phyloP scores from a whole-genome alignment of 1,140 invertebrate genomes.

The Subanguina moxae region DNA sequence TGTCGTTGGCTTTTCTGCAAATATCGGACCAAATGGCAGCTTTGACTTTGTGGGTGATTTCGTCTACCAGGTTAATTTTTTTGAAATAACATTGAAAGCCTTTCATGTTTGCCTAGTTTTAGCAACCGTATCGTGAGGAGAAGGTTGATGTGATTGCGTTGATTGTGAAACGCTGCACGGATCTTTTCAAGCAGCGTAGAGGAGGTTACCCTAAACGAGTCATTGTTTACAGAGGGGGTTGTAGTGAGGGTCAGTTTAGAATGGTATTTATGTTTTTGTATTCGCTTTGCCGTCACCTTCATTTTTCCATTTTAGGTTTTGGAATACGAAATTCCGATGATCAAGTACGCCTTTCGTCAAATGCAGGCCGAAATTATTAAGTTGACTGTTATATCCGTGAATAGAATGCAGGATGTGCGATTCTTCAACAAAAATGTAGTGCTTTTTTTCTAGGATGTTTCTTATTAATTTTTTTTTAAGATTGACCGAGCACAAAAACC shows the following conservation, averaged over 20 bases:
- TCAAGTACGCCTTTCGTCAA: constrained; percentile 4
- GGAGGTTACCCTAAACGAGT: constrained; percentile 12
- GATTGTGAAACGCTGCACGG: constrained; percentile 26
- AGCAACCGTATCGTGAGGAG: constrained; percentile 27
- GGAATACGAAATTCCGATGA: constrained; percentile 31
- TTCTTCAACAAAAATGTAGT: constrained; percentile 26
- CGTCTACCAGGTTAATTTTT: constrained; percentile 9
- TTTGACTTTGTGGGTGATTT: constrained; percentile 32
- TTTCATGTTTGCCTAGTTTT: not conserved
- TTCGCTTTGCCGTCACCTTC: too few relatives aligned
- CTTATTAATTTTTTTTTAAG: constrained; percentile 14
- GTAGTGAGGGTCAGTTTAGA: constrained; percentile 33
- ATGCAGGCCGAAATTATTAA: not conserved
- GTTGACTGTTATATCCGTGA: constrained; percentile 29
- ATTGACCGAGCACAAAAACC: constrained; percentile 21
- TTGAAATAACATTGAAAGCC: not conserved
- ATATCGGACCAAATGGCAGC: constrained; percentile 18
- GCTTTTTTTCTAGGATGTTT: not conserved
- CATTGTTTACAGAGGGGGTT: constrained; percentile 33
- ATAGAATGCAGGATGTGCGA: constrained; percentile 30
- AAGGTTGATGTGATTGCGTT: constrained; percentile 30
- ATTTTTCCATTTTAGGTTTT: constrained; percentile 18
- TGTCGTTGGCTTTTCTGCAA: constrained; percentile 27
- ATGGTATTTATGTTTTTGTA: constrained; percentile 9
- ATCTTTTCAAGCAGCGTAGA: constrained; percentile 7